A percentile compares a stretch with the other conserved stretches of the same genome.
phyloP scores from a whole-genome alignment of 2,888 invertebrate genomes.

The Epirrhoe alternata region DNA sequence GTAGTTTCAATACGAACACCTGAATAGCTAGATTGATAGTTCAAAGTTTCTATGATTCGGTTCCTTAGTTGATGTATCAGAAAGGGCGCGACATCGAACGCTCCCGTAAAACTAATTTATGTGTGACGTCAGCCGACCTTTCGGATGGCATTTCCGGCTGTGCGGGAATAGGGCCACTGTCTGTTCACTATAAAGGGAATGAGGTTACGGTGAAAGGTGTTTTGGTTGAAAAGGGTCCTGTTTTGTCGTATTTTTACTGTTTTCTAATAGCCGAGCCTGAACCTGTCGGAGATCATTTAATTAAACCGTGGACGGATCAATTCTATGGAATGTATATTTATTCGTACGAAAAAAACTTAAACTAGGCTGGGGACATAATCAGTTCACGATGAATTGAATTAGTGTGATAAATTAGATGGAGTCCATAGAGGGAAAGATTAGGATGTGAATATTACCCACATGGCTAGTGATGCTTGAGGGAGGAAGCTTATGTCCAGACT shows the following conservation, averaged over 20 bases:
- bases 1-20: neutral
- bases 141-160: slow-evolving; percentile 35
- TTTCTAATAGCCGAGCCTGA: neutral
- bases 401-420: too few species aligned
- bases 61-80: neutral
- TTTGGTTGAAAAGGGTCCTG: slow-evolving; percentile 1
- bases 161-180: slow-evolving; percentile 26
- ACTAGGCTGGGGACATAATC: too few species aligned
- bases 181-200: slow-evolving; percentile 6
- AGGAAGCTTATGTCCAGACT: too few species aligned
- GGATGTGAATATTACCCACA: too few species aligned
- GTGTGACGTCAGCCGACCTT: slow-evolving; percentile 38
- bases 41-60: slow-evolving; percentile 2
- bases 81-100: slow-evolving; percentile 22
- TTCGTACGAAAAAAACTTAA: too few species aligned
- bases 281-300: too few species aligned
- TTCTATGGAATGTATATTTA: too few species aligned
- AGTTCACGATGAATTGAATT: too few species aligned
- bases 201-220: slow-evolving; percentile 13
- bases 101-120: slow-evolving; percentile 44
- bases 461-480: too few species aligned
- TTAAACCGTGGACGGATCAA: too few species aligned
- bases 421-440: too few species aligned
- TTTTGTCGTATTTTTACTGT: slow-evolving; percentile 6
- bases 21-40: neutral